Percentiles rank a stretch among this genome's conserved stretches.
These are phyloP conservation scores for Takifugu flavidus DNA, from an alignment of 2,113 vertebrate genomes.

Conservation along the genomic window DNA sequence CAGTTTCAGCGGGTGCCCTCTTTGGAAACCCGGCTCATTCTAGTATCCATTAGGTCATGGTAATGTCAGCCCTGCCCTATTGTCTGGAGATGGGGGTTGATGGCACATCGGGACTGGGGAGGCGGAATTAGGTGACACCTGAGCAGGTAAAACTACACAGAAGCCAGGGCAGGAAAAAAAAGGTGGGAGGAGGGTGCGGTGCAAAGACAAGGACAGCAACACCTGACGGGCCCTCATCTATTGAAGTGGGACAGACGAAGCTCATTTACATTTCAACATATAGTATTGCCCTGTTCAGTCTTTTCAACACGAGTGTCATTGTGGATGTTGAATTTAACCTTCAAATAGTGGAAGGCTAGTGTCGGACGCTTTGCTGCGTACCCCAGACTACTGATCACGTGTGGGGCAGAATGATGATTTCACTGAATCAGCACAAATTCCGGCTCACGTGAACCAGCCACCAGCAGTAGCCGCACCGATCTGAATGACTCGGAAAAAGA, in stretches of 20 bases:
- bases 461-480: too few species aligned
- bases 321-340: background rate
- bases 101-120: conserved; percentile 52
- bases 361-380: too few species aligned
- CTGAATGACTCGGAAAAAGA: too few species aligned
- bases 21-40: conserved; percentile 45
- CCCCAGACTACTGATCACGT: too few species aligned
- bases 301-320: background rate
- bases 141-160: conserved; percentile 73
- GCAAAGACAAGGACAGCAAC: conserved; percentile 51
- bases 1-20: conserved; percentile 58
- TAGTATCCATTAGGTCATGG: conserved; percentile 64
- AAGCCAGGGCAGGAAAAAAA: conserved; percentile 26
- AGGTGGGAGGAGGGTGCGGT: conserved; percentile 56
- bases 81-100: conserved; percentile 65
- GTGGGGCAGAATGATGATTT: too few species aligned
- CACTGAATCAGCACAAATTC: too few species aligned
- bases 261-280: conserved; percentile 4
- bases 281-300: background rate
- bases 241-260: conserved; percentile 54
- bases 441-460: too few species aligned
- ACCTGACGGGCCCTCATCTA: conserved; percentile 55
- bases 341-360: background rate
- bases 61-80: conserved; percentile 71
- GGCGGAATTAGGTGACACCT: conserved; percentile 70